Evolutionary conservation across 64 coral and sea anemone genomes (phyloP).

Genomic region (Trachythela sp.): DNA sequence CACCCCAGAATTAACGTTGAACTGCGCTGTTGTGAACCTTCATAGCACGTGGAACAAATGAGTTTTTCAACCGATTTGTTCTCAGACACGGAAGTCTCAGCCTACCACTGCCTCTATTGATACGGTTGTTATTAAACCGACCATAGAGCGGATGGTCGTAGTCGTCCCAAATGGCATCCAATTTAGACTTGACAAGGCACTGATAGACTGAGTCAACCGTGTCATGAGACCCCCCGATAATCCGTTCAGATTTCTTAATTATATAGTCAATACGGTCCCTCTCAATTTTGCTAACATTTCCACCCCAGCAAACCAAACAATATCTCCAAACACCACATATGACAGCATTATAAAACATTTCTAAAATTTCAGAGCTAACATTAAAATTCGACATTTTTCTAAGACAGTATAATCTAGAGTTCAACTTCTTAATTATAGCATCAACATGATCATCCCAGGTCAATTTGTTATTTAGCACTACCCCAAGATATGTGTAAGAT

Average conservation of each 20-base stretch:
- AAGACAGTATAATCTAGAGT: conserved; percentile 19
- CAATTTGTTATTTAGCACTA: conserved; percentile 15
- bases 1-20: no score
- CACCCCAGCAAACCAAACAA: conserved; percentile 5
- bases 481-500: conserved; percentile 9
- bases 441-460: conserved; percentile 14
- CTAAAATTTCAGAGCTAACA: neutral
- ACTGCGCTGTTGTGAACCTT: no score
- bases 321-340: conserved; percentile 5
- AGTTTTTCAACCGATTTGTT: no score
- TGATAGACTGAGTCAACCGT: no score
- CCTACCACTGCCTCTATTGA: no score
- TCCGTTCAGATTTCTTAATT: neutral
- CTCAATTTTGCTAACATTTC: conserved; percentile 23
- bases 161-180: no score
- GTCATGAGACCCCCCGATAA: no score
- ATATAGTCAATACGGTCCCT: conserved; percentile 17
- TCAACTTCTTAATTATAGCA: conserved; percentile 7
- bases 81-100: no score
- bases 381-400: conserved; percentile 23
- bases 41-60: no score
- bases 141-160: no score
- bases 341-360: conserved; percentile 14
- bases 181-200: no score
- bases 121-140: no score